Evolutionary conservation across 2,113 vertebrate genomes (phyloP).

Genomic region (Hippoglossus stenolepis): DNA sequence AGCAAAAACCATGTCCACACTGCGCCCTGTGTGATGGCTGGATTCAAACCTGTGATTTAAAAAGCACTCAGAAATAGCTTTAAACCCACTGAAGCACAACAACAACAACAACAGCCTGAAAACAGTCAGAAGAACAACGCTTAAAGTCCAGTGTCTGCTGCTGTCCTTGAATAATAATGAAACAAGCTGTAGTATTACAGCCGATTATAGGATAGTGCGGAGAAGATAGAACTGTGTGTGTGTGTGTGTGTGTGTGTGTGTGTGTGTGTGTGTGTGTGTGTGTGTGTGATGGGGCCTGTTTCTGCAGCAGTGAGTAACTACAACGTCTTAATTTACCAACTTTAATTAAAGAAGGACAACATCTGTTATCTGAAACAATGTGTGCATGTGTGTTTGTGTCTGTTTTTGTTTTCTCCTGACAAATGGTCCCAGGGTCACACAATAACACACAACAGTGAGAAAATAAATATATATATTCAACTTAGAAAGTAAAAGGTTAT

Average conservation of each 20-base stretch:
- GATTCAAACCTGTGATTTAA: conserved; percentile 30
- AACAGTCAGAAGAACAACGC: background rate
- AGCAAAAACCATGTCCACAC: conserved; percentile 14
- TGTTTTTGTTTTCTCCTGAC: background rate
- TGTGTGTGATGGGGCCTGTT: conserved; percentile 23
- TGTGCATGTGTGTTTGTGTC: background rate
- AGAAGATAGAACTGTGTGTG: background rate
- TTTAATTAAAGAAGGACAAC: conserved; percentile 67
- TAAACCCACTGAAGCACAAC: conserved; percentile 4
- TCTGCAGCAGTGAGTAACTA: conserved; percentile 38
- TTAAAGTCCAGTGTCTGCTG: conserved; percentile 12
- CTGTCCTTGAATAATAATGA: conserved; percentile 44
- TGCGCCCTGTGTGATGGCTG: background rate
- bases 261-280: background rate
- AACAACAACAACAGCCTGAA: conserved; percentile 22
- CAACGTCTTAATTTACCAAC: conserved; percentile 58
- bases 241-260: no score
- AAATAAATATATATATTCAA: background rate
- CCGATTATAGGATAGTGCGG: conserved; percentile 20
- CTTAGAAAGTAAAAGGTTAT: background rate
- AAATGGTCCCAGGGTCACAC: background rate
- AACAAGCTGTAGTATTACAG: conserved; percentile 40
- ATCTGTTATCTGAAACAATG: conserved; percentile 58
- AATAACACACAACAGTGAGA: conserved; percentile 2
- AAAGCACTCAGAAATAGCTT: conserved; percentile 3